Conservation (phyloP, 92 coral and sea anemone genomes). For the Zoanthus sansibaricus region DNA sequence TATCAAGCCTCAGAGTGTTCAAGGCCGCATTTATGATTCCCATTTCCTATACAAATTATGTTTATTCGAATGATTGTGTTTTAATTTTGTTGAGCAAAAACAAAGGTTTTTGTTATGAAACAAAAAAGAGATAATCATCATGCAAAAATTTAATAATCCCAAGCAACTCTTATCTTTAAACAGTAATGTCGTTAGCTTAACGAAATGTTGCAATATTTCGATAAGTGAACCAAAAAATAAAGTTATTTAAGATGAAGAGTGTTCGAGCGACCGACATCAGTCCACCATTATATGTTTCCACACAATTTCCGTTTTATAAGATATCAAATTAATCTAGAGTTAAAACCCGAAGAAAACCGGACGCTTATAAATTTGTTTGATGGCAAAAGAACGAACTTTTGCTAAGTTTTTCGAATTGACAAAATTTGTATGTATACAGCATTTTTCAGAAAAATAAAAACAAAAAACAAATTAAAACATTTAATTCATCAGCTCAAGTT, state of each 20-base stretch:
- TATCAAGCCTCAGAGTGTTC: neutral
- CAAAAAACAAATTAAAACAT: too few species aligned
- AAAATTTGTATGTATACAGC: too few species aligned
- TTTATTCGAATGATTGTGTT: slow-evolving; percentile 24
- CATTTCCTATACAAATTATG: neutral
- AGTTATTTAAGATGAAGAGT: neutral
- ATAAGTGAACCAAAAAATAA: neutral
- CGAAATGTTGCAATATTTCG: neutral
- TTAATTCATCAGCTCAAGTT: too few species aligned
- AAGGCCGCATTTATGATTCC: slow-evolving; percentile 13
- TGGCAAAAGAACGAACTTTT: too few species aligned
- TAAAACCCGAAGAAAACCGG: slow-evolving; percentile 6
- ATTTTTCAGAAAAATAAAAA: too few species aligned
- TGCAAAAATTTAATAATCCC: neutral
- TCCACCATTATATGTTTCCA: neutral
- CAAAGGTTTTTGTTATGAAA: neutral
- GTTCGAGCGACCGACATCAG: neutral
- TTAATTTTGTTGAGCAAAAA: neutral
- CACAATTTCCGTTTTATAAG: slow-evolving; percentile 41
- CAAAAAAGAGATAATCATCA: neutral
- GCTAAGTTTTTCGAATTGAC: too few species aligned
- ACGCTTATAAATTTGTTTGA: neutral
- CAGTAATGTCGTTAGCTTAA: neutral
- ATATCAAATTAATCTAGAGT: neutral
- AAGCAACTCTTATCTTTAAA: neutral